Evolutionary conservation across 2,113 vertebrate genomes (phyloP), one percentile per base, ranked within the genome.

Genomic region (Elachura formosa): DNA sequence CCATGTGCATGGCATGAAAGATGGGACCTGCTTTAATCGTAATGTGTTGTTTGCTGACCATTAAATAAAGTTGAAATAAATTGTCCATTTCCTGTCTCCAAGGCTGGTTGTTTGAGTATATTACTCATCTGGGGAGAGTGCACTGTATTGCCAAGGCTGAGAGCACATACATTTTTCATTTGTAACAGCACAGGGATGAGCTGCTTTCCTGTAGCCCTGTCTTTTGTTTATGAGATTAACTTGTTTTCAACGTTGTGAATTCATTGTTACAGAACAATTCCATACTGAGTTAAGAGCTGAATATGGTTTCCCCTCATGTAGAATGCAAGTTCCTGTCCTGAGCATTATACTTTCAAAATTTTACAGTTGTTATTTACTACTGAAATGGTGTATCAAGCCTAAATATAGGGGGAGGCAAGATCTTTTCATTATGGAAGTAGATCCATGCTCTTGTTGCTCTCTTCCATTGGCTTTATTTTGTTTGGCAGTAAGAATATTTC

Each of bases 61-160:
- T 91, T 96, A 94, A 96, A 94, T 86, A 87, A 90, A 96, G 91
- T 91, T 80, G 72, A 94, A 97, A 96, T 90, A 93, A 97, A 94
- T 93, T 40, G 68, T 85, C 79, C 52, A 83, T 94, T 96, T 95
- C 83, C 85, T 89, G 82, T 91, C 75, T 94, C 79, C 4, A 8
- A 72, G 78, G 75, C 67, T 94, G 43, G 40, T 74, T 90, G 55
- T 8, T 87, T 59, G 68, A 79, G 63, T 79, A 34, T 87, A 94
- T 93, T 89, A 93, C 69, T 96, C 61, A 73, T 86, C 52, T 84
- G 10, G 12, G 58, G 86, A 80, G 68, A 40, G 40, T 69, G 33
- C 31, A 38, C 33, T 78, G 48, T 69, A 31, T 61, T 76, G 59
- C 73, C 83, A 88, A 86, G 78, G 43, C 36, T 93, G 84, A 92